Evolutionary conservation across 2,113 vertebrate genomes (phyloP).

Genomic region (Falco punctatus): DNA sequence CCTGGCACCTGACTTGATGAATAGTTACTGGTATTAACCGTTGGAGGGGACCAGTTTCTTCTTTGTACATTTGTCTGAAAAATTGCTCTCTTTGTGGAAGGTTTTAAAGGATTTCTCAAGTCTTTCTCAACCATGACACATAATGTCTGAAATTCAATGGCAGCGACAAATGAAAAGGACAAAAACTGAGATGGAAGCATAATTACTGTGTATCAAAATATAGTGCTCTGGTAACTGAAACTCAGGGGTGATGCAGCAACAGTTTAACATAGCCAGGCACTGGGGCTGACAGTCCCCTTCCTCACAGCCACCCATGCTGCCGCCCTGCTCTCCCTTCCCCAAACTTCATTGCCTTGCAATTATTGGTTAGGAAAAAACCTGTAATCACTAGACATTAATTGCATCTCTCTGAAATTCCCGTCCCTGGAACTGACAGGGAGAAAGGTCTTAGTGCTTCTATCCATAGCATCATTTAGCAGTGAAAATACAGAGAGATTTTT

Average conservation of each 20-base stretch:
- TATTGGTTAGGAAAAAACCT: background rate
- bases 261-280: background rate
- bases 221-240: conserved; percentile 33
- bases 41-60: conserved; percentile 8
- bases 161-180: conserved; percentile 25
- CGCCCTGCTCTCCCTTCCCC: background rate
- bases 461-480: background rate
- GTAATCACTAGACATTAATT: conserved; percentile 31
- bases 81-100: conserved; percentile 50
- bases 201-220: conserved; percentile 10
- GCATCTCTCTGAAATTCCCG: background rate
- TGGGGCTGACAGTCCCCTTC: background rate
- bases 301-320: background rate
- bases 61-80: conserved; percentile 40
- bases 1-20: conserved; percentile 41
- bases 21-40: conserved; percentile 61
- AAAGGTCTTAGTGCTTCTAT: conserved; percentile 23
- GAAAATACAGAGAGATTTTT: background rate
- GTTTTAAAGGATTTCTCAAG: conserved; percentile 58
- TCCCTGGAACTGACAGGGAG: background rate
- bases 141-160: conserved; percentile 32
- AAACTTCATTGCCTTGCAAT: background rate
- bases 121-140: conserved; percentile 19
- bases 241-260: background rate
- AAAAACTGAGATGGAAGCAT: background rate